Base-by-base conservation (phyloP, 1,140 invertebrate genomes). In the Caenorhabditis tropicalis region DNA sequence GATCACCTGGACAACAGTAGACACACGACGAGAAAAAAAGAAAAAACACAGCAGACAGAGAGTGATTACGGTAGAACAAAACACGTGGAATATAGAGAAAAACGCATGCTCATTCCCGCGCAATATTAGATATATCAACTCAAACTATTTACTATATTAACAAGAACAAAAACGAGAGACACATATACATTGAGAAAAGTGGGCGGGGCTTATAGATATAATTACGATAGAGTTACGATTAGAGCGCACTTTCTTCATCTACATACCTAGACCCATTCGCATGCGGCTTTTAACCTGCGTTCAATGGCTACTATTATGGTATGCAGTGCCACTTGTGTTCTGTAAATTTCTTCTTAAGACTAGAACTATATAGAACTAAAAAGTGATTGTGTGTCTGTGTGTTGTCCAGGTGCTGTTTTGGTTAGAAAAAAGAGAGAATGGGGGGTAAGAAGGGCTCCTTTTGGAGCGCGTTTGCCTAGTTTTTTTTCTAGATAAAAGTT, bases 231-330 rank as follows among this genome's bases (percentile, higher is more conserved):
- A n/a, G n/a, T n/a, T n/a, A n/a, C n/a, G n/a, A n/a, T 27, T 56
- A 12, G 53, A 56, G 53, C 53, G 24, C 53, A 56, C 53, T 56
- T 56, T 56, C 24, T 24, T n/a, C 0, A 1, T n/a, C n/a, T 27
- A 15, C 27, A 65, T 74, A 74, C 65, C 65, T 74, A 74, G 33
- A 74, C 65, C 65, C 65, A 74, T 74, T 74, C 65, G 65, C 65
- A 74, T 74, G 36, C 65, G 65, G 65, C 36, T 74, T 74, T 74
- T 74, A 74, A 74, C 65, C 65, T 39, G 33, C 65, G 65, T 74
- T 74, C 65, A 46, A 74, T 74, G 36, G 65, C 65, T 74, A 74
- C 65, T 74, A 74, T 15, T 74, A 74, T 74, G 7, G 65, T 74
- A 24, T 74, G 65, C 10, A 74, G 65, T 33, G 10, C 12, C 15